Conservation (phyloP, 2,888 invertebrate species). For the Aphodius granarius region DNA sequence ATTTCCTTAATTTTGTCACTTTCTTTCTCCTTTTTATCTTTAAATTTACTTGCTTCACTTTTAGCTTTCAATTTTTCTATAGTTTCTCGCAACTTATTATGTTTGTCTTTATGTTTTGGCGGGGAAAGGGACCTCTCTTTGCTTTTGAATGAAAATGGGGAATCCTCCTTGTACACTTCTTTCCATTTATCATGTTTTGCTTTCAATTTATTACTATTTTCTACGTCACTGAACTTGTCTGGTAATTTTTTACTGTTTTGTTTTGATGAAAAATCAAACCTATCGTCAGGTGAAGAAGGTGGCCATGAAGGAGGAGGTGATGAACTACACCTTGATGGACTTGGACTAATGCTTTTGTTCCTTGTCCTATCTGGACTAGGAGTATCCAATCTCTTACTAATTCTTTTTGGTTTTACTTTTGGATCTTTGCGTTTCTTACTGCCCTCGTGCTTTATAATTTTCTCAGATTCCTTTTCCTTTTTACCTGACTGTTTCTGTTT, state of each 20-base stretch:
- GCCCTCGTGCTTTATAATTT: conserved; percentile 10
- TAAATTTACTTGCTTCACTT: conserved; percentile 57
- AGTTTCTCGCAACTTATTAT: conserved; percentile 54
- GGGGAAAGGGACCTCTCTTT: conserved; percentile 22
- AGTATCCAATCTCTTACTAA: conserved; percentile 37
- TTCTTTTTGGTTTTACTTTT: conserved; percentile 32
- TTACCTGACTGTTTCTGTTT: background rate
- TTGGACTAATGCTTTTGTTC: conserved; percentile 41
- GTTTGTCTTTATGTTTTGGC: conserved; percentile 48
- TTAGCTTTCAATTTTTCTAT: conserved; percentile 68
- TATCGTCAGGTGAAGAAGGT: conserved; percentile 47
- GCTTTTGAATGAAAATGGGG: conserved; percentile 10
- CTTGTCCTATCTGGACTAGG: conserved; percentile 38
- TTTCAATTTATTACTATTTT: conserved; percentile 37
- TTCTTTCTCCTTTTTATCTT: conserved; percentile 41
- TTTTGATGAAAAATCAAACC: conserved; percentile 38
- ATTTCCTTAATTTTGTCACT: conserved; percentile 45
- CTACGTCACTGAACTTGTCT: conserved; percentile 35
- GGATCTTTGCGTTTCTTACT: conserved; percentile 34
- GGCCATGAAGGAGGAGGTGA: conserved; percentile 49
- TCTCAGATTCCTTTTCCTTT: background rate
- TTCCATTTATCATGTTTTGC: conserved; percentile 43
- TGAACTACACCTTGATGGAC: conserved; percentile 43
- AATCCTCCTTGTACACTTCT: conserved; percentile 37
- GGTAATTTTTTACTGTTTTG: conserved; percentile 32